These are phyloP conservation scores for Lichenostomus cassidix DNA, from an alignment of 2,113 vertebrate genomes.

Conservation along the genomic window DNA sequence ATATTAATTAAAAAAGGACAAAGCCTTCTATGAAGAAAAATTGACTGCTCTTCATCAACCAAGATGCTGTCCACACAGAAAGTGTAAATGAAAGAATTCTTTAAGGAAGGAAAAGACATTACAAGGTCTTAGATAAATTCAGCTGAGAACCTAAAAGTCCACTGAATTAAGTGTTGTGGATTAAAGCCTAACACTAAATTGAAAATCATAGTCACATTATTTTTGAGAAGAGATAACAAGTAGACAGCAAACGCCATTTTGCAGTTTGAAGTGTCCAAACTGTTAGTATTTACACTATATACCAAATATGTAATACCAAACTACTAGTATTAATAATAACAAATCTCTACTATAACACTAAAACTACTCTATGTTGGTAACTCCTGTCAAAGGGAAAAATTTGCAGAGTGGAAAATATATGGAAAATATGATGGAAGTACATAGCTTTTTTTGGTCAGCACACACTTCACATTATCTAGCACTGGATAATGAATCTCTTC, in stretches of 20 bases:
- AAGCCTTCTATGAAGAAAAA: neutral
- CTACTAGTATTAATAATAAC: neutral
- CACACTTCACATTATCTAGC: neutral
- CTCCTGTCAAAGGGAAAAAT: neutral
- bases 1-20: neutral
- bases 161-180: neutral
- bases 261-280: neutral
- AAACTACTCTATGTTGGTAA: neutral
- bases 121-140: neutral
- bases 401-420: conserved; percentile 12
- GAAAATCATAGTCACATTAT: neutral
- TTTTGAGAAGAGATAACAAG: neutral
- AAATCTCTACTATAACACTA: neutral
- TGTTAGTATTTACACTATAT: neutral
- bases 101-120: neutral
- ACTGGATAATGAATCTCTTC: conserved; percentile 24
- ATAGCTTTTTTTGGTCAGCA: neutral
- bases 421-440: conserved; percentile 46
- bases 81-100: neutral
- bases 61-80: neutral
- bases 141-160: neutral
- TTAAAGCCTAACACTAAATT: neutral
- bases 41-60: neutral
- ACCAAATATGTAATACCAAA: neutral
- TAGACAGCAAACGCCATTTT: neutral